Conservation (phyloP, 2,888 invertebrate species). For the Athrips mouffetella region DNA sequence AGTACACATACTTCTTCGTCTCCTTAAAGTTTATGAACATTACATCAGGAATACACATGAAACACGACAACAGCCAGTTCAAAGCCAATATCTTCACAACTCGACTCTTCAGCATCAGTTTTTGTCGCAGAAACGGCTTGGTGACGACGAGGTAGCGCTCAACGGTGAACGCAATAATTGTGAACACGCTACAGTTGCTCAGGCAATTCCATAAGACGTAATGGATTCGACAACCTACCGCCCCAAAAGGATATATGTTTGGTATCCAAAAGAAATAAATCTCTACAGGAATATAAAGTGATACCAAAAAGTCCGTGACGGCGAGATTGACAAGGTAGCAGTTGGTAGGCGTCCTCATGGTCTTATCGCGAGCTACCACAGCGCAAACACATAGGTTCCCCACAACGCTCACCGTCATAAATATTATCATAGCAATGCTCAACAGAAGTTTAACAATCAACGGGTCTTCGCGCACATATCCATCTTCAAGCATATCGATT, state of each 20-base stretch:
- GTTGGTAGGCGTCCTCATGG: slow-evolving; percentile 90
- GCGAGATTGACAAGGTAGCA: slow-evolving; percentile 89
- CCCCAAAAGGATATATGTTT: slow-evolving; percentile 85
- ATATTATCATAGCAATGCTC: slow-evolving; percentile 78
- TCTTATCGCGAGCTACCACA: slow-evolving; percentile 84
- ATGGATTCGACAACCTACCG: slow-evolving; percentile 85
- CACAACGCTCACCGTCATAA: slow-evolving; percentile 83
- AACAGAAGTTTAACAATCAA: slow-evolving; percentile 73
- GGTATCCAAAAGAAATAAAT: slow-evolving; percentile 87
- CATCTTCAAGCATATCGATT: slow-evolving; percentile 50
- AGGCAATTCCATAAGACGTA: slow-evolving; percentile 89
- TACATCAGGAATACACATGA: slow-evolving; percentile 83
- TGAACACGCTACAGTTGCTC: slow-evolving; percentile 88
- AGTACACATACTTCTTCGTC: slow-evolving; percentile 54
- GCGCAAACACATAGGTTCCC: slow-evolving; percentile 88
- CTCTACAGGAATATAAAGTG: slow-evolving; percentile 87
- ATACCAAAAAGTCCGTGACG: slow-evolving; percentile 84
- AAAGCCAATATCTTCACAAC: slow-evolving; percentile 83
- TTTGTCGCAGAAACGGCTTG: slow-evolving; percentile 88
- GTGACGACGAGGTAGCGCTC: slow-evolving; percentile 92
- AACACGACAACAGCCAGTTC: slow-evolving; percentile 87
- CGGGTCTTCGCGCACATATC: slow-evolving; percentile 66
- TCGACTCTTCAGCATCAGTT: slow-evolving; percentile 86
- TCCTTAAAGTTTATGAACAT: slow-evolving; percentile 57
- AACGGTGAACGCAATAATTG: slow-evolving; percentile 91